Base-by-base conservation (phyloP, 2,113 vertebrate species). In the Phalacrocorax pelagicus region DNA sequence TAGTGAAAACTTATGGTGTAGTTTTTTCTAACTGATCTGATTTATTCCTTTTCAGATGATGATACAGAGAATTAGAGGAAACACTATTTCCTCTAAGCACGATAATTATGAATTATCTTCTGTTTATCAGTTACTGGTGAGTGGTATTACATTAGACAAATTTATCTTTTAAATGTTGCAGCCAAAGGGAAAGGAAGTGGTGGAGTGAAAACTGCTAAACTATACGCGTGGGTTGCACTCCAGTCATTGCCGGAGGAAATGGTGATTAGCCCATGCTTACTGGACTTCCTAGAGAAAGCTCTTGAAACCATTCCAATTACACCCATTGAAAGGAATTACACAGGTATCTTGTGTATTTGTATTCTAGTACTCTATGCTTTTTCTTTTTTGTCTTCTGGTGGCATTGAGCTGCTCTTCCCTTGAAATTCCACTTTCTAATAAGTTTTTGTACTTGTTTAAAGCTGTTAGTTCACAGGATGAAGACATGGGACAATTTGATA, bases 281-380 rank as follows among this genome's bases (percentile, higher is more conserved):
- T 99, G 88, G 99, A 99, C 95, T 99, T 99, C 58, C 97, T 99
- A 88, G 99, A 99, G 94, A 99, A 99, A 97, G 99, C 99, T 12
- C 97, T 99, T 91, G 99, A 99, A 97, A 99, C 99, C 78, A 99
- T 99, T 95, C 99, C 99, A 5, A 99, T 99, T 94, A 99, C 99
- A 67, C 99, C 99, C 11, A 98, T 99, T 79, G 99, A 99, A 85
- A 98, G 99, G 70, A 99, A 98, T 96, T 99, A 99, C 20, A 80
- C 99, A 94, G 98, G 99, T 99, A 82, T 40, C 32, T 18, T 69
- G 22, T 5, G 2, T 14, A 34, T 51, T 47, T 81, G 8, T 74
- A 0, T 47, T 57, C 24, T 52, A 27, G 16, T 30, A n/a, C 8
- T 73, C 15, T 27, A 2, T 2, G 5, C 13, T 90, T 36, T 87